Evolutionary conservation across 2,888 invertebrate genomes (phyloP), one percentile per base, ranked within the genome.

Genomic region (Rambutsinella grinnellia): DNA sequence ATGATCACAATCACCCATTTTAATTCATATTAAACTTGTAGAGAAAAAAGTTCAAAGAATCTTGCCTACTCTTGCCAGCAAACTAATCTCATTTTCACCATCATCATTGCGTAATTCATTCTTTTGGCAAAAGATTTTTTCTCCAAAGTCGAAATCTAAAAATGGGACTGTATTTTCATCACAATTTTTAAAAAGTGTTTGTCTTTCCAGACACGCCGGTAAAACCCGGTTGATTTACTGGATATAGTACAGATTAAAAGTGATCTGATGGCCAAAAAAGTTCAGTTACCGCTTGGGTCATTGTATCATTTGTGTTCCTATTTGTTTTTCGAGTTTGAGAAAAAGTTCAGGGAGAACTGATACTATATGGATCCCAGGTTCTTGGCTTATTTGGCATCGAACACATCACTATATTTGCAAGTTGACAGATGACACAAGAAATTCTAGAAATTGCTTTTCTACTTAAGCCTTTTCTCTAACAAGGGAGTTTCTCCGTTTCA

Each of bases 341-440:
- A 17, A 49, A 17, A 49, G 3, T 49, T 49, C 6, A 49, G n/a
- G n/a, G 3, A n/a, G 49, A n/a, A 49, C 5, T 36, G 36, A n/a
- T n/a, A n/a, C n/a, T n/a, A n/a, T n/a, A n/a, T n/a, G n/a, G 36
- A 5, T 36, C 36, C 36, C 36, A 5, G 13, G 3, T 49, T 49
- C n/a, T 49, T 49, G 49, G 49, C 36, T 13, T 36, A 36, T 13
- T 36, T 5, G 5, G 49, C 36, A 44, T 47, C 58, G 44, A 51
- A 71, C 49, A 60, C 65, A 72, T 66, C 53, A 65, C 63, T 72
- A 72, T 72, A 72, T 72, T 72, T 72, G 71, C 72, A 61, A 24
- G 54, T 74, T 74, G 74, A 74, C 74, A 74, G 74, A 74, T 74
- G 74, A 74, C 67, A 74, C 23, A 49, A 36, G 36, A 36, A 36